A percentile compares a stretch with the other conserved stretches of the same genome.
Conservation (phyloP, 2,888 invertebrate genomes). For the Oxystoma pomonae region DNA sequence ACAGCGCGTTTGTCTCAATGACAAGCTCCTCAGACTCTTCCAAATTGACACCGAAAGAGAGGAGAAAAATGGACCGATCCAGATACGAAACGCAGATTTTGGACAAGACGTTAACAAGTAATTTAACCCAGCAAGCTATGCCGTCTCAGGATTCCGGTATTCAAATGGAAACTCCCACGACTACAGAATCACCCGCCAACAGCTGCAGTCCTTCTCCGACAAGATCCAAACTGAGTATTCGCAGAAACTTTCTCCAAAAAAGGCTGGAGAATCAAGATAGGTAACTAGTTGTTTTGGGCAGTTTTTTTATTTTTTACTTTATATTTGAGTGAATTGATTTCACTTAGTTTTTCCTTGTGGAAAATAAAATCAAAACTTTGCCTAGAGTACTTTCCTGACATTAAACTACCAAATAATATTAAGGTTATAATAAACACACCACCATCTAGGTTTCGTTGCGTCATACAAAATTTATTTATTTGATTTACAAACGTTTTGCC, state of each 20-base stretch:
- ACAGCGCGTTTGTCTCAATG: conserved; percentile 22
- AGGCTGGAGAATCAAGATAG: conserved; percentile 63
- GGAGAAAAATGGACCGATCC: conserved; percentile 60
- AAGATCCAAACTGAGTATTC: conserved; percentile 37
- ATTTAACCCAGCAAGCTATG: conserved; percentile 13
- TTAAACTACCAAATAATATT: too few relatives aligned
- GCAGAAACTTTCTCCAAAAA: conserved; percentile 50
- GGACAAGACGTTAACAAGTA: conserved; percentile 33
- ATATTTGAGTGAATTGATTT: too few relatives aligned
- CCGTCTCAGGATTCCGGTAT: not conserved
- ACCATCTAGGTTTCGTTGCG: too few relatives aligned
- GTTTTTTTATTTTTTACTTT: too few relatives aligned
- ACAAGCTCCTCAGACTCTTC: conserved; percentile 23
- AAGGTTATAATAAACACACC: too few relatives aligned
- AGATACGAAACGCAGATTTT: conserved; percentile 66
- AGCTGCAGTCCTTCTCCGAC: conserved; percentile 29
- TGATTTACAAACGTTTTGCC: too few relatives aligned
- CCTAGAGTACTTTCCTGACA: too few relatives aligned
- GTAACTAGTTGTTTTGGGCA: conserved; percentile 7
- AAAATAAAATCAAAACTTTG: too few relatives aligned
- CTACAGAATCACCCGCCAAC: conserved; percentile 2
- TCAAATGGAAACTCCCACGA: conserved; percentile 12
- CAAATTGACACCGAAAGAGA: conserved; percentile 61
- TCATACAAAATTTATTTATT: too few relatives aligned
- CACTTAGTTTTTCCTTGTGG: too few relatives aligned